Conservation (phyloP, 2,797 vertebrate species). For the Pantherophis alleghaniensis region DNA sequence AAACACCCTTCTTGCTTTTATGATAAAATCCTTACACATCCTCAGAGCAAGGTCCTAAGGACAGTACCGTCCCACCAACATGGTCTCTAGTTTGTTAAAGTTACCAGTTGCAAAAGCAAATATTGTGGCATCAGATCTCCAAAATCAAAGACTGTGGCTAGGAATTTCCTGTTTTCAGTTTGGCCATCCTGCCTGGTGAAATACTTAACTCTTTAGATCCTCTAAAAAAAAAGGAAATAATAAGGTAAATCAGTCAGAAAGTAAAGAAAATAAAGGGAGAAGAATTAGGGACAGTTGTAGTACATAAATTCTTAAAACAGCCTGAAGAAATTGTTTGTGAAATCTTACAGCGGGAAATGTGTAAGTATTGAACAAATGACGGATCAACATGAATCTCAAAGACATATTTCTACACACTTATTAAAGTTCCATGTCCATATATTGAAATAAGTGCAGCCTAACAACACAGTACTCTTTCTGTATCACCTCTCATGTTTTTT, state of each 20-base stretch:
- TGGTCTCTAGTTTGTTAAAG: too few species aligned
- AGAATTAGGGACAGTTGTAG: neutral
- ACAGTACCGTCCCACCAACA: neutral
- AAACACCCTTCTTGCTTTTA: neutral
- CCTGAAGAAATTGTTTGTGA: neutral
- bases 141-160: neutral
- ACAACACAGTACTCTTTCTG: neutral
- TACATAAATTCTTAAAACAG: neutral
- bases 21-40: neutral
- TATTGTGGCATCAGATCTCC: neutral
- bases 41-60: neutral
- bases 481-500: neutral
- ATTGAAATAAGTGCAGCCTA: neutral
- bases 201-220: neutral
- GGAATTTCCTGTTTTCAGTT: neutral
- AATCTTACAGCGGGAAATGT: neutral
- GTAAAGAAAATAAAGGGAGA: neutral
- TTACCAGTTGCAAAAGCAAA: neutral
- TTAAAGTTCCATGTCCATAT: neutral
- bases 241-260: neutral
- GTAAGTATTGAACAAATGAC: neutral
- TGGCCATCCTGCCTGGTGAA: neutral
- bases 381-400: neutral
- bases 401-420: neutral
- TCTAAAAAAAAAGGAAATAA: neutral